Base-by-base conservation (phyloP, 2,797 vertebrate species). In the Ciconia nigra region DNA sequence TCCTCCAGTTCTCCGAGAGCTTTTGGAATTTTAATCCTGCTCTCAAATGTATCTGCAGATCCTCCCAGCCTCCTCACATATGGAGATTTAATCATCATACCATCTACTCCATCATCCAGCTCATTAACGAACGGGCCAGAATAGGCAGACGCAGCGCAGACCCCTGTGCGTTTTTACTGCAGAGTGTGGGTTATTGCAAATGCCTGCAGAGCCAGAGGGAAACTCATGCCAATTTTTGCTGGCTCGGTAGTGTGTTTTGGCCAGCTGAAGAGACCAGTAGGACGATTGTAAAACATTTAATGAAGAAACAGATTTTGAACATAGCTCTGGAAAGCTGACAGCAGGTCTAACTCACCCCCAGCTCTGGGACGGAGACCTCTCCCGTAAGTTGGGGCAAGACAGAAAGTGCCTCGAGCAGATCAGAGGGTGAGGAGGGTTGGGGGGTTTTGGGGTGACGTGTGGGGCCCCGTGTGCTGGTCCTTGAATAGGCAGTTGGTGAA, bases 11-110 rank as follows among this genome's bases (percentile, higher is more conserved):
- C 70, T 69, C 76, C 3, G 13, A 62, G 80, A 88, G 93, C 80
- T 90, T 90, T 88, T 76, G 93, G 95, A 94, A 96, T 95, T 91
- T 96, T 96, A 95, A 96, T 94, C 90, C 90, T 19, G 33, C 88
- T 72, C 49, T 81, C 42, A 22, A 46, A 81, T 5, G 26, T 42
- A 54, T 83, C 90, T 93, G 93, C 86, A 84, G 86, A 82, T 95
- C 72, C 80, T 83, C 77, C 87, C 90, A 94, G 80, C 69, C 69
- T 49, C 69, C 88, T 94, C 57, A 17, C 95, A 66, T 44, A 69
- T 93, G 77, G 94, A 10, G 88, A 81, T 93, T 86, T 86, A 88
- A 94, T 96, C 70, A 73, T 15, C n/a, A 4, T 57, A 22, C 63
- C 90, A 67, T 93, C 63, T 42, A 8, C 61, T 74, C 83, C 54